A percentile compares a stretch with the other conserved stretches of the same genome.
These are phyloP conservation scores for Eriosoma lanigerum DNA, from an alignment of 1,140 invertebrate genomes.

Conservation along the genomic window DNA sequence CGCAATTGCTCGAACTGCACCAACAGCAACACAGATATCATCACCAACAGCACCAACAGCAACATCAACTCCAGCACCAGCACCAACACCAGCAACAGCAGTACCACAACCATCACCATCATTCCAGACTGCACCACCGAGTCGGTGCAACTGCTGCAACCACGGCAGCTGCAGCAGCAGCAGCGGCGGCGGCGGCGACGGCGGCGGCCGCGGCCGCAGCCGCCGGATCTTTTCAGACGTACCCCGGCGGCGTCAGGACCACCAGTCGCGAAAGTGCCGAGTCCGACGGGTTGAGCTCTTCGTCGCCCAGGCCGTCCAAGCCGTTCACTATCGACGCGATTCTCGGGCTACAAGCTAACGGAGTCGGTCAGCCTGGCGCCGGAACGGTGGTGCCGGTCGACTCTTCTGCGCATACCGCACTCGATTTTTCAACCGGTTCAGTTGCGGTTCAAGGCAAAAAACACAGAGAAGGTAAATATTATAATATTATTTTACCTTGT, in stretches of 20 bases:
- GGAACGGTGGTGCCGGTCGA: not conserved
- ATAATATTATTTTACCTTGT: not conserved
- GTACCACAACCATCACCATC: slow-evolving; percentile 5
- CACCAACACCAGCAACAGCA: not conserved
- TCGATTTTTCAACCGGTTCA: slow-evolving; percentile 51
- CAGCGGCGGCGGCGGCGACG: not conserved
- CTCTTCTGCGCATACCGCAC: slow-evolving; percentile 17
- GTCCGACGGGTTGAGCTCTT: slow-evolving; percentile 32
- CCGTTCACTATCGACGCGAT: slow-evolving; percentile 82
- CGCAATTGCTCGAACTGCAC: slow-evolving; percentile 46
- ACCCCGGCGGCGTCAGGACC: slow-evolving; percentile 18
- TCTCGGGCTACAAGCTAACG: slow-evolving; percentile 63
- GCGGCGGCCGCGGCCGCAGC: not conserved
- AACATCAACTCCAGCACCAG: not conserved
- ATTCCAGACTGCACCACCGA: not conserved
- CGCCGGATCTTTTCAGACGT: slow-evolving; percentile 23
- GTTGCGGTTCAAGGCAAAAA: slow-evolving; percentile 21
- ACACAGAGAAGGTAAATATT: slow-evolving; percentile 20
- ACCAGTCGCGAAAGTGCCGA: slow-evolving; percentile 48
- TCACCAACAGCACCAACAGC: not conserved
- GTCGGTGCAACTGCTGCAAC: not conserved
- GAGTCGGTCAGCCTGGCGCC: slow-evolving; percentile 53
- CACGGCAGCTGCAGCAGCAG: not conserved
- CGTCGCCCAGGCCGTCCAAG: slow-evolving; percentile 58
- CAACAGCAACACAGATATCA: slow-evolving; percentile 39